Base-by-base conservation (phyloP, 1,140 invertebrate species). In the Zophobas atratus region DNA sequence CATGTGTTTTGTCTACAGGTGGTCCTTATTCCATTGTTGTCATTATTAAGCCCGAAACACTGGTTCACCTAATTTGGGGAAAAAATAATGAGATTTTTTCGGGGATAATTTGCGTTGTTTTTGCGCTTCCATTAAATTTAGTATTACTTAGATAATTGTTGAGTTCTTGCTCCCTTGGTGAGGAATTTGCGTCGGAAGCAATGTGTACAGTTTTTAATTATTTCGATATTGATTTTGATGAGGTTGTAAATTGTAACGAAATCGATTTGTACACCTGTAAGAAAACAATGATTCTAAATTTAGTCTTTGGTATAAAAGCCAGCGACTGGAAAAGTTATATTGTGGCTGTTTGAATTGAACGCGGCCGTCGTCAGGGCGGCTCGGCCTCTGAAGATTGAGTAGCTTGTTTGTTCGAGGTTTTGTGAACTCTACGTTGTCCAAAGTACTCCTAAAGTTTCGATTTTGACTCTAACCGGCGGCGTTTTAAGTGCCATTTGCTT, bases 41-140 rank as follows among this genome's bases (percentile, higher is more conserved):
- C 60, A 67, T 67, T 67, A 67, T 67, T 60, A 39, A 6, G 56
- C 34, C 56, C 34, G 56, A 20, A 60, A 60, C 36, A 60, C 56
- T 36, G 36, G 35, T 67, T 67, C 60, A 67, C 60, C 60, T 67
- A 67, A 67, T 67, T 67, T 67, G 60, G 60, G 60, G 60, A 67
- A 67, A 67, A 67, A 67, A 67, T 67, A 67, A 67, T 67, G 60
- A 67, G 60, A 43, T 67, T 67, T 67, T 67, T 43, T 60, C 56
- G 56, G 35, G 43, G 3, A 4, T 46, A 46, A 46, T 46, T 46
- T 8, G 43, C 8, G 43, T 20, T 20, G 20, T 20, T 20, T 20
- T 20, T 20, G 20, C 20, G 20, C 20, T 20, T 20, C 20, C 20
- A 20, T 20, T 20, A 20, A 20, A 20, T 20, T 20, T 20, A 20